Evolutionary conservation across 2,113 vertebrate genomes (phyloP), one percentile per base, ranked within the genome.

Genomic region (Megalops atlanticus): DNA sequence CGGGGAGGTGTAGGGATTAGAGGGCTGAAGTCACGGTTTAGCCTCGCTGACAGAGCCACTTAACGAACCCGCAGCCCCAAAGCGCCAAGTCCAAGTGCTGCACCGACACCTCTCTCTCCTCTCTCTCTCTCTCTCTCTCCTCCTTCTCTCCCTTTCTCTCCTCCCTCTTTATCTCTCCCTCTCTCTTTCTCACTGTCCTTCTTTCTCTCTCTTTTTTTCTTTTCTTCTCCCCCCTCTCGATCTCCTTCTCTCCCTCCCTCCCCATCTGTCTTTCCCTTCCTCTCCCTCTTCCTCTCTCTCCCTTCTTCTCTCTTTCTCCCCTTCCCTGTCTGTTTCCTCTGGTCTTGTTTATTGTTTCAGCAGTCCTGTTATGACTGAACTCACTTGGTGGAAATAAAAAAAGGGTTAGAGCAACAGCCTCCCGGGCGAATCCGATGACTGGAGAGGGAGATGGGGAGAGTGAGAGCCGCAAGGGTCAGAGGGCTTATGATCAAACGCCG

Each of bases 41-140:
- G 71, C 79, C 75, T 83, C 73, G 74, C 82, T 79, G 80, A 83
- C 72, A 71, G 75, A 71, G 58, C 80, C 79, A 71, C 54, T 83
- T 83, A 83, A 68, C 79, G 73, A 77, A 71, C 18, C 35, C 74
- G 80, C 39, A 52, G 15, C 38, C 58, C 16, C 24, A 36, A 21
- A 41, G 39, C 5, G 14, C 16, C 39, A 16, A 18, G 35, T n/a
- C 10, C n/a, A n/a, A n/a, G n/a, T n/a, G n/a, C n/a, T n/a, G n/a
- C n/a, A n/a, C n/a, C n/a, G n/a, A n/a, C n/a, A n/a, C n/a, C 43
- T 45, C 70, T 73, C 31, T 18, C 31, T 38, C 36, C 35, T 73
- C 21, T 10, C 70, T 36, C 18, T 15, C 27, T 7, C 12, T 16
- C 70, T 36, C 70, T 38, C 70, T 18, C 33, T 16, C 7, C 70